These are phyloP conservation scores for Phocides pigmalion DNA, from an alignment of 1,140 invertebrate species.

Conservation along the genomic window DNA sequence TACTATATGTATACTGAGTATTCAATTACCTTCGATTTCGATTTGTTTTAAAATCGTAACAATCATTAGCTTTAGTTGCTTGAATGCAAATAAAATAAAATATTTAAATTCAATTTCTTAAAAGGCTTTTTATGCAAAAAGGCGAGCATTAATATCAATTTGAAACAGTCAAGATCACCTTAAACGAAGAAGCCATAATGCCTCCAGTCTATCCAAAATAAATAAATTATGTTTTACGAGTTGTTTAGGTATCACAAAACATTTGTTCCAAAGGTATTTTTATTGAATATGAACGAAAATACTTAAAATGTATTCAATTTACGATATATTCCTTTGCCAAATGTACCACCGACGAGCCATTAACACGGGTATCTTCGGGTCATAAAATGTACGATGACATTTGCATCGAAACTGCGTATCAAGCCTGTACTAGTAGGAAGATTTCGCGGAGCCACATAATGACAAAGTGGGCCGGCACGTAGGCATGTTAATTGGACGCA, in stretches of 20 bases:
- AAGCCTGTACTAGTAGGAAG: conserved; percentile 48
- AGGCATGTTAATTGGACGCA: conserved; percentile 78
- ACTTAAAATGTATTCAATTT: not conserved
- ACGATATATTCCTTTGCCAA: not conserved
- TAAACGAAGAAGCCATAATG: not conserved
- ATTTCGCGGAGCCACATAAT: conserved; percentile 71
- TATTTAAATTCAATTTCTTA: not conserved
- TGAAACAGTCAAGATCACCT: not conserved
- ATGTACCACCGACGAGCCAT: conserved; percentile 22
- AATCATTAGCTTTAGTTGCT: not conserved
- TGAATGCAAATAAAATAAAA: not conserved
- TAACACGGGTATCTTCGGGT: conserved; percentile 16
- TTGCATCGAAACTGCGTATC: conserved; percentile 19
- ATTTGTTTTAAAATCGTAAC: not conserved
- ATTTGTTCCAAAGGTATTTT: too few relatives aligned
- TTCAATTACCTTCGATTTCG: too few relatives aligned
- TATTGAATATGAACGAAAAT: not conserved
- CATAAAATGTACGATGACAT: conserved; percentile 29
- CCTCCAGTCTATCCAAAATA: not conserved
- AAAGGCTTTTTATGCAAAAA: not conserved
- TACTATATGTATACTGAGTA: too few relatives aligned
- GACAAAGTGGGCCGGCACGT: conserved; percentile 75
- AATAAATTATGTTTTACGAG: not conserved
- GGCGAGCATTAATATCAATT: not conserved
- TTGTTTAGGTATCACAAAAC: too few relatives aligned